Evolutionary conservation across 2,888 invertebrate species (phyloP), one percentile per base, ranked within the genome.

Genomic region (Eupithecia exiguata): DNA sequence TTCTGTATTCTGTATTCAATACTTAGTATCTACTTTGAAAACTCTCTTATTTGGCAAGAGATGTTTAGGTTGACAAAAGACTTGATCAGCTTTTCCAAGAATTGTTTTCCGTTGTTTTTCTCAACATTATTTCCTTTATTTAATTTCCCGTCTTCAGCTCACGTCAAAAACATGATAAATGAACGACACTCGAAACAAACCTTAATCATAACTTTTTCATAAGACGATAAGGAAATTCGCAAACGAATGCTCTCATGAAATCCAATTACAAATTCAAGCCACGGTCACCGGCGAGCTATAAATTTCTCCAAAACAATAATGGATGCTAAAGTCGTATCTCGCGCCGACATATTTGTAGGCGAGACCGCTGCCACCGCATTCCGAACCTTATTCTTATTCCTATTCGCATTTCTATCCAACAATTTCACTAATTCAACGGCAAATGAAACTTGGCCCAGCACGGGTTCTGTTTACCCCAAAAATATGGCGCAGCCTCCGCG

Each of bases 251-350:
- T 82, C 83, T 83, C 81, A 82, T 84, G 81, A 87, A 88, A 86
- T 86, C 82, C 80, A 87, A 88, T 89, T 88, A 89, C 84, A 85
- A 86, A 89, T 89, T 89, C 90, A 84, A 84, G 82, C 77, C 89
- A 88, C 86, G 86, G 81, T 81, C 83, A 81, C 81, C 81, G 75
- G 68, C 76, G 74, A 80, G 83, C 86, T 82, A 89, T 89, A 89
- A 88, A 89, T 89, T 89, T 86, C 79, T 76, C 79, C 83, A 85
- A 87, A 89, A 90, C 88, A 88, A 88, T 88, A 87, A 86, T 85
- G 84, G 83, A 85, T 84, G 81, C 82, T 76, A 79, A 77, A 83
- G 77, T 80, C 79, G 81, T 82, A 82, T 80, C 80, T 79, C 77
- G 78, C 58, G 71, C 77, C 80, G 82, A 80, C 79, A 82, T 83